Conservation (phyloP, 1,140 invertebrate species). For the Listronotus bonariensis region DNA sequence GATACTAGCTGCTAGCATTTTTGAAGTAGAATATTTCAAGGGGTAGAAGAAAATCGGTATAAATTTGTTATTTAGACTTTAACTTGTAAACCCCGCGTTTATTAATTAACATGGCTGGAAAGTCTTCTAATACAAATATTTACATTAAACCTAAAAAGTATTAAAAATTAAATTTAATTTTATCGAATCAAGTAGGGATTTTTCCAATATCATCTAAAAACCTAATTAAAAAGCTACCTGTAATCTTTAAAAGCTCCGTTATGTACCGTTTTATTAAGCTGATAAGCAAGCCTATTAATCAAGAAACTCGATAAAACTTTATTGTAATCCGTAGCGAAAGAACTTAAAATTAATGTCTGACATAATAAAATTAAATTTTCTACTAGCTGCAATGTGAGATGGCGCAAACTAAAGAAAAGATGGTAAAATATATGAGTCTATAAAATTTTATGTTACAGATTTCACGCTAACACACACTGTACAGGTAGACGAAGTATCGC, state of each 20-base stretch:
- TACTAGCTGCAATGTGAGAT: constrained; percentile 1
- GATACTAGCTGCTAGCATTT: too few relatives aligned
- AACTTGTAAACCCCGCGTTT: too few relatives aligned
- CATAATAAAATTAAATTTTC: constrained; percentile 23
- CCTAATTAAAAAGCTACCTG: too few relatives aligned
- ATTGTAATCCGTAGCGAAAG: constrained; percentile 16
- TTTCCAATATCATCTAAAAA: too few relatives aligned
- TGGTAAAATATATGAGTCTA: constrained; percentile 27
- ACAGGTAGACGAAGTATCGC: constrained; percentile 28
- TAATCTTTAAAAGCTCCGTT: neutral
- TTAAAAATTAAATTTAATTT: too few relatives aligned
- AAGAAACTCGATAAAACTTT: constrained; percentile 21
- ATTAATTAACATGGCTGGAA: too few relatives aligned
- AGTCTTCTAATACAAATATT: too few relatives aligned
- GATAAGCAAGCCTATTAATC: constrained; percentile 25
- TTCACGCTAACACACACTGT: constrained; percentile 20
- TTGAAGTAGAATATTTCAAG: too few relatives aligned
- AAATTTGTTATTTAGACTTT: too few relatives aligned
- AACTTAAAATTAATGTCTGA: constrained; percentile 28
- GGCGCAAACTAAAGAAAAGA: constrained; percentile 13
- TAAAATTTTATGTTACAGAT: constrained; percentile 30
- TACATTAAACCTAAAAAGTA: too few relatives aligned
- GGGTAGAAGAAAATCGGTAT: too few relatives aligned
- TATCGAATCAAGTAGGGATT: too few relatives aligned
- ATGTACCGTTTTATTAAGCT: constrained; percentile 18